phyloP scores from a whole-genome alignment of 2,113 vertebrate genomes.

The Silurus asotus region DNA sequence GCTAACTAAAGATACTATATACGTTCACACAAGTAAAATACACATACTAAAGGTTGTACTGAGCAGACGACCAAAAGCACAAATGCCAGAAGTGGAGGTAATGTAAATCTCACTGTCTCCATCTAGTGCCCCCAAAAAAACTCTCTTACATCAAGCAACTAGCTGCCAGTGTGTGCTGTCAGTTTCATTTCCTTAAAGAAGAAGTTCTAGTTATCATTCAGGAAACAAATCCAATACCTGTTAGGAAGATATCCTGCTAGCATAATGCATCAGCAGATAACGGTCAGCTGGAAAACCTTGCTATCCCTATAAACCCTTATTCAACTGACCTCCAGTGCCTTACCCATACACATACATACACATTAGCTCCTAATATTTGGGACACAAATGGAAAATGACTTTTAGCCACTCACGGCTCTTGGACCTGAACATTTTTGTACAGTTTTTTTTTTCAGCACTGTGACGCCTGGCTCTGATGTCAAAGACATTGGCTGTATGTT shows the following conservation, averaged over 20 bases:
- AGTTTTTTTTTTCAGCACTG: neutral
- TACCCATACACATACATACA: constrained; percentile 17
- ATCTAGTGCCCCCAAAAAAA: constrained; percentile 66
- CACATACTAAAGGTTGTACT: neutral
- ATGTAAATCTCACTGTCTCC: constrained; percentile 65
- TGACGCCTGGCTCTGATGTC: constrained; percentile 31
- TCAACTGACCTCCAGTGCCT: constrained; percentile 34
- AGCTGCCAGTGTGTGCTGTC: constrained; percentile 37
- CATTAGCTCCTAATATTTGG: constrained; percentile 16
- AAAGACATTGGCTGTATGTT: constrained; percentile 41
- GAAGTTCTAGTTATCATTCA: constrained; percentile 28
- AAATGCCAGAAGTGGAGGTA: neutral
- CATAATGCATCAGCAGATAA: constrained; percentile 35
- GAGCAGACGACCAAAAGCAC: neutral
- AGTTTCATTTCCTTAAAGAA: constrained; percentile 28
- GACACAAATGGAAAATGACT: constrained; percentile 34
- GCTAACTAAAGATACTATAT: neutral
- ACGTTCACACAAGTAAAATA: neutral
- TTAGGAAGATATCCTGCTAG: constrained; percentile 40
- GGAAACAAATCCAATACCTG: constrained; percentile 26
- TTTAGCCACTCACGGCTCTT: constrained; percentile 46
- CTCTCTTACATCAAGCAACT: constrained; percentile 15
- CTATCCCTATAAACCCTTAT: constrained; percentile 7
- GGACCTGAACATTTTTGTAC: constrained; percentile 17
- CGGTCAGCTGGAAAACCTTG: constrained; percentile 10